Conservation (phyloP, 2,797 vertebrate species). For the Xiphophorus birchmanni region DNA sequence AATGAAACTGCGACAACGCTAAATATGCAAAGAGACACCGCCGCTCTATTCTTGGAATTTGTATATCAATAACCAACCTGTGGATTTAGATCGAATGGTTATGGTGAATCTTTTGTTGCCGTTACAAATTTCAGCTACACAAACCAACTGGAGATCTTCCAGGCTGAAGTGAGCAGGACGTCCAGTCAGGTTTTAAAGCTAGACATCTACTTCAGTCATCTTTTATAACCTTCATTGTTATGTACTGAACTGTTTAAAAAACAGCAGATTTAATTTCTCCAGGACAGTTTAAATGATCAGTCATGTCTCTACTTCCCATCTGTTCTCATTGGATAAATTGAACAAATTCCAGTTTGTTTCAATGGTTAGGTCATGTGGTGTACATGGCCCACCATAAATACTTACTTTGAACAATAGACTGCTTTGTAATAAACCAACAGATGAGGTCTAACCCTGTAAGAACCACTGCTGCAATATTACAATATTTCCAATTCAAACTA, state of each 20-base stretch:
- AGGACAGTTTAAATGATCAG: not conserved
- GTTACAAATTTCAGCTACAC: not conserved
- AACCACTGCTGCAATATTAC: too few species aligned
- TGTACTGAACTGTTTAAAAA: not conserved
- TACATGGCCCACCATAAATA: not conserved
- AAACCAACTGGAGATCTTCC: not conserved
- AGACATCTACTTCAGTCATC: not conserved
- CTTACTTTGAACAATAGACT: not conserved
- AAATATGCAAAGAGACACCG: not conserved
- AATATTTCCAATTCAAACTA: too few species aligned
- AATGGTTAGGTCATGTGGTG: not conserved
- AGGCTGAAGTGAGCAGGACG: not conserved
- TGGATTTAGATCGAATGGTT: not conserved
- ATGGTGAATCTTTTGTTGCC: not conserved
- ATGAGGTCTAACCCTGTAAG: not conserved
- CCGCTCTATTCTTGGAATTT: not conserved
- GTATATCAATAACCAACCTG: not conserved
- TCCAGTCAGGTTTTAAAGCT: not conserved
- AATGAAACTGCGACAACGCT: not conserved
- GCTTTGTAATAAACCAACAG: not conserved
- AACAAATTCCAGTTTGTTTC: not conserved
- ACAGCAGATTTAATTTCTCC: not conserved
- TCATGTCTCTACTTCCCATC: not conserved
- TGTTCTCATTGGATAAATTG: not conserved
- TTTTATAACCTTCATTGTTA: not conserved